Percentiles rank a stretch among this genome's conserved stretches.
These are phyloP conservation scores for Eupithecia pulchellata DNA, from an alignment of 2,888 invertebrate genomes.

Conservation along the genomic window DNA sequence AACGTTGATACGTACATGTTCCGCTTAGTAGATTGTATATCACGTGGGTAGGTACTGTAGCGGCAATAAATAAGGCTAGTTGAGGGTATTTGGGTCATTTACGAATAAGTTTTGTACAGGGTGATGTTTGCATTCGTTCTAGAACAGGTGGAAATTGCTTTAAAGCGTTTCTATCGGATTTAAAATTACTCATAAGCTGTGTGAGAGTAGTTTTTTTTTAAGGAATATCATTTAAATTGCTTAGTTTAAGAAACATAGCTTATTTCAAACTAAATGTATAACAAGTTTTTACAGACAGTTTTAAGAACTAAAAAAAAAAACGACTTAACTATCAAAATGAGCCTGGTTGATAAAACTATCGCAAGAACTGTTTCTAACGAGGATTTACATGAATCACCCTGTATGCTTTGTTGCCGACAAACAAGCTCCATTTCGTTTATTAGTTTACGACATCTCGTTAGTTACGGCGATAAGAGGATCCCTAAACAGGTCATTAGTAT, in stretches of 20 bases:
- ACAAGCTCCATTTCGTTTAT: slow-evolving; percentile 74
- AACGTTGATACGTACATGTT: slow-evolving; percentile 64
- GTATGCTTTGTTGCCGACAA: slow-evolving; percentile 60
- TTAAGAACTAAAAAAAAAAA: neutral
- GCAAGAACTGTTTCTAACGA: neutral
- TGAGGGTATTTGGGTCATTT: slow-evolving; percentile 65
- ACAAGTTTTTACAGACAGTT: too few species aligned
- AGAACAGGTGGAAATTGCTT: neutral
- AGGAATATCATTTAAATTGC: neutral
- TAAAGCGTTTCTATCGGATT: too few species aligned
- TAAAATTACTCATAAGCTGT: too few species aligned
- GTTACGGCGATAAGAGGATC: slow-evolving; percentile 66
- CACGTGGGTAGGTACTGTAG: slow-evolving; percentile 50
- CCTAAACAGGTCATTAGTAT: slow-evolving; percentile 82
- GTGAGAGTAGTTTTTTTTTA: neutral
- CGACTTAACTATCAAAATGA: neutral
- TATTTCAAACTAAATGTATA: neutral
- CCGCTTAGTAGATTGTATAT: slow-evolving; percentile 70
- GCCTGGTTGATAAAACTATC: neutral
- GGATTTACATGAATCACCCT: slow-evolving; percentile 14
- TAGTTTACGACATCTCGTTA: slow-evolving; percentile 79
- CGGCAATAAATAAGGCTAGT: slow-evolving; percentile 73
- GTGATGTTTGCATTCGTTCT: neutral
- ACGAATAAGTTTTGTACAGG: slow-evolving; percentile 23
- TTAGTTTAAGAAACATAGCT: neutral